A percentile compares a stretch with the other conserved stretches of the same genome.
phyloP scores from a whole-genome alignment of 2,797 vertebrate species.

The Sandelia bainsii region DNA sequence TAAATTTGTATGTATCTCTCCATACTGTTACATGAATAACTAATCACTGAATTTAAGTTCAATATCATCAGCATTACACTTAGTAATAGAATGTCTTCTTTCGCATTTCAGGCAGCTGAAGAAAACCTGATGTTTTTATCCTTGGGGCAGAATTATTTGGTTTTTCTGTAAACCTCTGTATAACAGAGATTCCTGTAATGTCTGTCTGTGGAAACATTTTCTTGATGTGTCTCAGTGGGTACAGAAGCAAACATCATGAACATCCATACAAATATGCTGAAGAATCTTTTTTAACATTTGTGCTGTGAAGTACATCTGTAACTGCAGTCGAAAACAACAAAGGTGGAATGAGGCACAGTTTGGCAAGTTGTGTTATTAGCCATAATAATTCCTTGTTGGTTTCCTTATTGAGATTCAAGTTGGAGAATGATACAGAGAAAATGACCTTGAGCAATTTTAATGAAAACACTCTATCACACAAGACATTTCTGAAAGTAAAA shows the following conservation, averaged over 20 bases:
- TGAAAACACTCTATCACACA: constrained; percentile 15
- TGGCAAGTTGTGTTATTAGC: not conserved
- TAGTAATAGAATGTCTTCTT: constrained; percentile 39
- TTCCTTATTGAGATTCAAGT: constrained; percentile 5
- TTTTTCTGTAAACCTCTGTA: constrained; percentile 21
- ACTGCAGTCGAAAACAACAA: not conserved
- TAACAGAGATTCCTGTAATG: constrained; percentile 32
- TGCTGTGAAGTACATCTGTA: constrained; percentile 15
- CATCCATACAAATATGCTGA: constrained; percentile 29
- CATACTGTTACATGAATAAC: constrained; percentile 1
- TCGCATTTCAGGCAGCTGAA: constrained; percentile 40
- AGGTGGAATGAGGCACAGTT: not conserved
- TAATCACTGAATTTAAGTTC: constrained; percentile 36
- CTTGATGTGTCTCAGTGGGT: constrained; percentile 32
- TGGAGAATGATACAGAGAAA: not conserved
- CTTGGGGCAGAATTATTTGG: constrained; percentile 36
- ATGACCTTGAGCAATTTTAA: constrained; percentile 7
- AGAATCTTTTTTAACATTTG: constrained; percentile 25
- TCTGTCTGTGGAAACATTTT: constrained; percentile 29
- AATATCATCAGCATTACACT: constrained; percentile 46
- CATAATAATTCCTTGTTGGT: not conserved
- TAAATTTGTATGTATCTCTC: constrained; percentile 4
- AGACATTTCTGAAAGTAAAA: constrained; percentile 8
- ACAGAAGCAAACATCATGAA: constrained; percentile 35
- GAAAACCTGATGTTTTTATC: constrained; percentile 38